These are phyloP conservation scores for Grus americana DNA, from an alignment of 2,113 vertebrate species.

Conservation along the genomic window DNA sequence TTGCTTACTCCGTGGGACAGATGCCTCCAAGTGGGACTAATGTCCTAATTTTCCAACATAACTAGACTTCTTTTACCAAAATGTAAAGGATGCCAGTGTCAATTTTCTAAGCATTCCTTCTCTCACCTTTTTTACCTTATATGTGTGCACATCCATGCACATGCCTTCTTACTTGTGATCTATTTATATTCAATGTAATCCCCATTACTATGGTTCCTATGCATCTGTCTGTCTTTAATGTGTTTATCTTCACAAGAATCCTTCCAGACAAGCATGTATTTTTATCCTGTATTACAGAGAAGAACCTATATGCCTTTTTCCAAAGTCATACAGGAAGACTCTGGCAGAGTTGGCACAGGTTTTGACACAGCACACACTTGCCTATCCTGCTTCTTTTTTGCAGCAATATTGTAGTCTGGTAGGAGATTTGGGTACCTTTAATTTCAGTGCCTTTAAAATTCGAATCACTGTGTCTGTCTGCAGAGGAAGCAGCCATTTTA, in stretches of 20 bases:
- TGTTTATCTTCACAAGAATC: background rate
- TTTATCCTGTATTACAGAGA: background rate
- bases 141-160: background rate
- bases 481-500: constrained; percentile 36
- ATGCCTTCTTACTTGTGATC: background rate
- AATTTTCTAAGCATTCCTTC: background rate
- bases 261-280: background rate
- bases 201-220: background rate
- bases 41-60: background rate
- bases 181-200: background rate
- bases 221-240: background rate
- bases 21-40: background rate
- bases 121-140: background rate
- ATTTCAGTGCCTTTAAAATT: background rate
- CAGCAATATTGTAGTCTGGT: background rate
- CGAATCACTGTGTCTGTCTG: background rate
- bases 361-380: background rate
- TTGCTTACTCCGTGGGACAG: background rate
- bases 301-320: background rate
- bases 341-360: background rate
- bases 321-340: background rate
- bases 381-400: background rate
- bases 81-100: background rate
- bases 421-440: background rate
- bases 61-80: background rate